phyloP scores from a whole-genome alignment of 2,113 vertebrate species.

The Brachirus orientalis region DNA sequence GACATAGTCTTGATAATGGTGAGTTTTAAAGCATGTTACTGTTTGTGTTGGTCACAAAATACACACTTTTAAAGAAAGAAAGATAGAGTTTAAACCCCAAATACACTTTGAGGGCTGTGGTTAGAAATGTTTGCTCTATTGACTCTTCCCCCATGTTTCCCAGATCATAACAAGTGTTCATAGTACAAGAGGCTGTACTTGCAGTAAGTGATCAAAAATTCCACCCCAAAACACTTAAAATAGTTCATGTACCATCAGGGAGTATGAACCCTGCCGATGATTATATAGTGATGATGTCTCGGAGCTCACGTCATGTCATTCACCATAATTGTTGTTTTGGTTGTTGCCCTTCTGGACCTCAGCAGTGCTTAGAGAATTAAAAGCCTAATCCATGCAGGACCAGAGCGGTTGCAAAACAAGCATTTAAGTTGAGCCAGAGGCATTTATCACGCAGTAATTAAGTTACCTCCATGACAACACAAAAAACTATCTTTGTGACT shows the following conservation, averaged over 20 bases:
- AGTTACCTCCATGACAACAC: slow-evolving; percentile 41
- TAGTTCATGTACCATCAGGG: slow-evolving; percentile 48
- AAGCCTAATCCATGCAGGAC: slow-evolving; percentile 57
- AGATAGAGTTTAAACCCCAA: not conserved
- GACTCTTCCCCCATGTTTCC: slow-evolving; percentile 24
- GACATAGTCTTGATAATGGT: not conserved
- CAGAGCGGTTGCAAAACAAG: slow-evolving; percentile 16
- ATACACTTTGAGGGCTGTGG: not conserved
- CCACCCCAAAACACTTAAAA: slow-evolving; percentile 55
- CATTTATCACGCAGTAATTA: slow-evolving; percentile 55
- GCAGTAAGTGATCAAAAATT: slow-evolving; percentile 33
- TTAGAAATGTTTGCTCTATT: slow-evolving; percentile 16
- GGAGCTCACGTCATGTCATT: slow-evolving; percentile 57
- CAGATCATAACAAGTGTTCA: slow-evolving; percentile 33
- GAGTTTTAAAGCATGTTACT: slow-evolving; percentile 2
- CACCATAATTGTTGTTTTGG: slow-evolving; percentile 65
- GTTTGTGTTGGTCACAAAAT: too few species aligned
- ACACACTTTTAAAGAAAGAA: slow-evolving; percentile 13
- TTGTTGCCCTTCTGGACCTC: slow-evolving; percentile 44
- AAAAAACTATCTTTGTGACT: slow-evolving; percentile 47
- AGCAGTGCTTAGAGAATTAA: slow-evolving; percentile 42
- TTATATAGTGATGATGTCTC: slow-evolving; percentile 59
- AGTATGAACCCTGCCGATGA: slow-evolving; percentile 55
- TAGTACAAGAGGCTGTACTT: slow-evolving; percentile 43
- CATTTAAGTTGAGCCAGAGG: slow-evolving; percentile 34